Conservation (phyloP, 2,797 vertebrate species). For the Botia almorhae region DNA sequence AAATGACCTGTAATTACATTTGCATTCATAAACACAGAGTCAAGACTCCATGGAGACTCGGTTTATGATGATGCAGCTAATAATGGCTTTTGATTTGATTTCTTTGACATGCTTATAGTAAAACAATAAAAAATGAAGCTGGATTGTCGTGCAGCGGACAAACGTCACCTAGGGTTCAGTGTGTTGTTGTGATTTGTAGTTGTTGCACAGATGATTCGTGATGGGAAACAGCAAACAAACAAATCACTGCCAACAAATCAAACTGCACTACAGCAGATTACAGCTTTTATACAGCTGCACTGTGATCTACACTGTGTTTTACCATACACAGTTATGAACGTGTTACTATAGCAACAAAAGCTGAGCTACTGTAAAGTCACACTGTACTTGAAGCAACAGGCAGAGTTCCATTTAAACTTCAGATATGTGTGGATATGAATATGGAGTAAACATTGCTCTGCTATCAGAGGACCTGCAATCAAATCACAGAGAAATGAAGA, state of each 20-base stretch:
- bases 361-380: slow-evolving; percentile 25
- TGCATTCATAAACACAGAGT: slow-evolving; percentile 52
- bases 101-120: slow-evolving; percentile 52
- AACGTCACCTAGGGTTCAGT: slow-evolving; percentile 12
- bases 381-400: slow-evolving; percentile 18
- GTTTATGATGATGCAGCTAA: slow-evolving; percentile 45
- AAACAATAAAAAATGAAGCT: slow-evolving; percentile 26
- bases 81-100: slow-evolving; percentile 57
- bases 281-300: slow-evolving; percentile 21
- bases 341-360: slow-evolving; percentile 29
- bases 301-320: slow-evolving; percentile 31
- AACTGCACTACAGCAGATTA: not conserved
- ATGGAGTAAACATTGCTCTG: slow-evolving; percentile 31
- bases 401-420: slow-evolving; percentile 16
- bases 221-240: not conserved
- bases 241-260: not conserved
- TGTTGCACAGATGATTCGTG: slow-evolving; percentile 9
- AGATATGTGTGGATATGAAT: slow-evolving; percentile 30
- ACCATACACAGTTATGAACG: slow-evolving; percentile 30
- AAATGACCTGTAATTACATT: slow-evolving; percentile 60
- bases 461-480: slow-evolving; percentile 49
- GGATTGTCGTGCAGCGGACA: slow-evolving; percentile 34
- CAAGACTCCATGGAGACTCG: slow-evolving; percentile 32
- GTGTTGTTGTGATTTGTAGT: slow-evolving; percentile 35
- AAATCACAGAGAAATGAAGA: slow-evolving; percentile 61